These are phyloP conservation scores for Athrips mouffetella DNA, from an alignment of 2,888 invertebrate genomes.

Conservation along the genomic window DNA sequence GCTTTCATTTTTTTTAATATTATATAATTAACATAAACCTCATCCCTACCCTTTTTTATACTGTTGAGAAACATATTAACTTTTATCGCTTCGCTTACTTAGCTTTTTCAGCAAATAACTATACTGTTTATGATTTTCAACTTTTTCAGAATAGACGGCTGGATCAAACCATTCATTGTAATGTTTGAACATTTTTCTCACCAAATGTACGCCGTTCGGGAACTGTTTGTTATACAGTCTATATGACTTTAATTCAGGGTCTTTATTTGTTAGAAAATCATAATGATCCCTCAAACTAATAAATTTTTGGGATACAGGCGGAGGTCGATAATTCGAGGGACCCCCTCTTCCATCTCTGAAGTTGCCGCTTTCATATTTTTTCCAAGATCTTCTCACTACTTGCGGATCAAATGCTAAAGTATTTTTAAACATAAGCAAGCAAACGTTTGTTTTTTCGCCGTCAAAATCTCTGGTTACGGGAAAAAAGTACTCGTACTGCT, in stretches of 20 bases:
- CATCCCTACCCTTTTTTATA: no score
- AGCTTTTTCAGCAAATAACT: background rate
- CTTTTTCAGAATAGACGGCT: background rate
- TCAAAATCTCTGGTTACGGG: conserved; percentile 2
- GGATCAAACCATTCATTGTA: background rate
- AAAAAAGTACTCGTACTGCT: background rate
- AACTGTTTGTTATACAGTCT: background rate
- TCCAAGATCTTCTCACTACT: background rate
- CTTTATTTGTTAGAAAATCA: background rate
- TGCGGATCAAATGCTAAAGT: background rate
- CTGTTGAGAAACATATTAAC: no score
- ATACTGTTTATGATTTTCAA: background rate
- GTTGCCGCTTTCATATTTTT: background rate
- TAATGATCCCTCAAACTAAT: background rate
- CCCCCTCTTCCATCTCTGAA: background rate
- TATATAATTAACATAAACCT: no score
- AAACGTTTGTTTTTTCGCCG: conserved; percentile 1
- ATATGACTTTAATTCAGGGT: background rate
- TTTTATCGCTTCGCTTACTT: background rate
- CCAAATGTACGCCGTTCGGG: background rate
- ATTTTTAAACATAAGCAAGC: background rate
- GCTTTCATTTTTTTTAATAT: no score
- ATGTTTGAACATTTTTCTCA: background rate
- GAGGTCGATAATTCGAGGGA: no score
- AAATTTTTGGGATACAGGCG: background rate